Evolutionary conservation across 2,797 vertebrate genomes (phyloP), one percentile per base, ranked within the genome.

Genomic region (Decapterus maruadsi): DNA sequence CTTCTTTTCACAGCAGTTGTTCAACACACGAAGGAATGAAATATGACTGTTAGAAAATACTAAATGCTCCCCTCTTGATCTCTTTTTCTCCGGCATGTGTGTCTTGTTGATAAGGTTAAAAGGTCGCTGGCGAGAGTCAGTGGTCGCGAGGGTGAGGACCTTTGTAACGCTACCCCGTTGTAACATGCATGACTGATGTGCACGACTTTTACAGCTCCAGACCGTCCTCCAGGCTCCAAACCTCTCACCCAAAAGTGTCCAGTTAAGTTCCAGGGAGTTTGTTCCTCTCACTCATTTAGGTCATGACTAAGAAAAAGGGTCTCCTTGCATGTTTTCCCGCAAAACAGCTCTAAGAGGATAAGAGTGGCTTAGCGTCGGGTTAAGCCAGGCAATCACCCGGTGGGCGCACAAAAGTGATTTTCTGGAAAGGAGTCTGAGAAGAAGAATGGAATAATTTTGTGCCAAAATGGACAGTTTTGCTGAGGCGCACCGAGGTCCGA

Each of bases 271-370:
- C 42, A 4, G 26, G 20, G 59, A n/a, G 48, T 74, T 64, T 66
- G 46, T 45, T 54, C 17, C 56, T 29, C 51, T 42, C 50, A 50
- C 57, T 84, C 80, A 88, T 84, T 77, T 73, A 68, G 88, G 85
- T 87, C 84, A 85, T 7, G 51, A 75, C 72, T 51, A 60, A 79
- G 75, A 83, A 84, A 83, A 84, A 84, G 78, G 81, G 85, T 88
- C 87, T 85, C 77, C 81, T 73, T 46, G 80, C 72, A 75, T 77
- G 82, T 87, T 89, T 89, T 78, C 84, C 84, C 85, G 57, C 75
- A 78, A 85, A 92, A 87, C 84, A 78, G 72, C 80, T 67, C 81
- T 90, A 90, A 91, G 86, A 88, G 90, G 92, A 92, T 93, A 84
- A 92, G 50, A 58, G 64, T 59, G 86, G 90, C 88, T 93, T 91